Conservation (phyloP, 2,113 vertebrate species). For the Cyprinodon tularosa region DNA sequence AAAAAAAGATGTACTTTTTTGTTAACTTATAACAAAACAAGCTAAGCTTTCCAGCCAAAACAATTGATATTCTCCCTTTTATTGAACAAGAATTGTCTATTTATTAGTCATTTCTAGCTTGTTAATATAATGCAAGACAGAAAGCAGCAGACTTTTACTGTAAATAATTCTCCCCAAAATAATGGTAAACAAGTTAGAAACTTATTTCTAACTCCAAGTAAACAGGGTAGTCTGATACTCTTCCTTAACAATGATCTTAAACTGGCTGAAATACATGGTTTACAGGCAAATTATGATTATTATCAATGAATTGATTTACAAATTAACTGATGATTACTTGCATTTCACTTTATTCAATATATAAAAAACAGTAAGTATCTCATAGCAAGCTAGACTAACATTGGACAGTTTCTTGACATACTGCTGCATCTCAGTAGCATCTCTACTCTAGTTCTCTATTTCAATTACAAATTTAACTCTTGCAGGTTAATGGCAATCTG, state of each 20-base stretch:
- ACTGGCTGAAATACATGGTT: not conserved
- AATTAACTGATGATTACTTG: too few species aligned
- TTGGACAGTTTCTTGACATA: too few species aligned
- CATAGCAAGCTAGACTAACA: too few species aligned
- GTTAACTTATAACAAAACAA: not conserved
- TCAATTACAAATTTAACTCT: too few species aligned
- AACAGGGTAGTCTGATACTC: not conserved
- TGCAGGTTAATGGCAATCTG: not conserved
- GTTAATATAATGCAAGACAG: not conserved
- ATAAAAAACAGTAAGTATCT: too few species aligned
- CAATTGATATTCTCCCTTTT: not conserved
- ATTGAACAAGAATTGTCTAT: not conserved
- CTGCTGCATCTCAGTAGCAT: too few species aligned
- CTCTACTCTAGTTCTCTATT: too few species aligned
- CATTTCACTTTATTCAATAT: too few species aligned
- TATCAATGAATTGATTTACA: too few species aligned
- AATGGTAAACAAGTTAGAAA: not conserved
- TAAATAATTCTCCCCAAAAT: not conserved
- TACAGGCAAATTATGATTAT: too few species aligned
- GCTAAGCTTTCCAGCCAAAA: not conserved
- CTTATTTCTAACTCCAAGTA: not conserved
- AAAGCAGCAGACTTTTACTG: not conserved
- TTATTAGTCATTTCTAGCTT: not conserved
- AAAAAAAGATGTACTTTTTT: not conserved
- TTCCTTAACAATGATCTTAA: not conserved